Percentiles rank a stretch among this genome's conserved stretches.
These are phyloP conservation scores for Rhadinocentrus ornatus DNA, from an alignment of 2,797 vertebrate genomes.

Conservation along the genomic window DNA sequence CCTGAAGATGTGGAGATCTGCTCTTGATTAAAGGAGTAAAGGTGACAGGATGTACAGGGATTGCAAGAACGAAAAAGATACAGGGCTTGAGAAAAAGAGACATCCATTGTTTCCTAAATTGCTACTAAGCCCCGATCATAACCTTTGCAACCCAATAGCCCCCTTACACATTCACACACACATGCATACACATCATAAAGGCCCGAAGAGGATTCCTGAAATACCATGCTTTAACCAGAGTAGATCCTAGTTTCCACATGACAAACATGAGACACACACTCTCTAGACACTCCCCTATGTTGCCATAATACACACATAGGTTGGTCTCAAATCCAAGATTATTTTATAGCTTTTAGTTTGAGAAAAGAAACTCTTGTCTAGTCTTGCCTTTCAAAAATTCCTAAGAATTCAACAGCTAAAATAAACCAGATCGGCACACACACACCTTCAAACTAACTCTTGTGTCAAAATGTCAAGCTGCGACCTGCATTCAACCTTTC, in stretches of 20 bases:
- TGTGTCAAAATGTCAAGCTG: slow-evolving; percentile 45
- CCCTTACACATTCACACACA: slow-evolving; percentile 33
- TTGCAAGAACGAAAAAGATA: slow-evolving; percentile 42
- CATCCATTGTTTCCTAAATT: slow-evolving; percentile 67
- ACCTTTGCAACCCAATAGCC: slow-evolving; percentile 50
- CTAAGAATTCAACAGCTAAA: not conserved
- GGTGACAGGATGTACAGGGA: slow-evolving; percentile 56
- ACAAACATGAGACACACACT: slow-evolving; percentile 32
- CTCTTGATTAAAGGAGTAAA: slow-evolving; percentile 42
- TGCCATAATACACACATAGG: not conserved
- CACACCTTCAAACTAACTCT: slow-evolving; percentile 37
- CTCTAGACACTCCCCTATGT: not conserved
- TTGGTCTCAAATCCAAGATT: slow-evolving; percentile 5
- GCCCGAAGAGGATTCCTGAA: slow-evolving; percentile 66
- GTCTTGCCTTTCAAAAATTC: slow-evolving; percentile 11
- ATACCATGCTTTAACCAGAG: slow-evolving; percentile 63
- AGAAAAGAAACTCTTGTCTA: slow-evolving; percentile 7
- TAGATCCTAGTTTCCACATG: slow-evolving; percentile 48
- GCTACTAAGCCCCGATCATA: slow-evolving; percentile 71
- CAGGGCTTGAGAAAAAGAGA: slow-evolving; percentile 54
- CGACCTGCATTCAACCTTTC: slow-evolving; percentile 74
- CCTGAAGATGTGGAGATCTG: slow-evolving; percentile 48
- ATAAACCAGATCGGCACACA: slow-evolving; percentile 23
- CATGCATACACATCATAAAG: slow-evolving; percentile 50
- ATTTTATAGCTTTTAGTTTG: slow-evolving; percentile 14